phyloP scores from a whole-genome alignment of 2,888 invertebrate species.

The Pheosia gnoma region DNA sequence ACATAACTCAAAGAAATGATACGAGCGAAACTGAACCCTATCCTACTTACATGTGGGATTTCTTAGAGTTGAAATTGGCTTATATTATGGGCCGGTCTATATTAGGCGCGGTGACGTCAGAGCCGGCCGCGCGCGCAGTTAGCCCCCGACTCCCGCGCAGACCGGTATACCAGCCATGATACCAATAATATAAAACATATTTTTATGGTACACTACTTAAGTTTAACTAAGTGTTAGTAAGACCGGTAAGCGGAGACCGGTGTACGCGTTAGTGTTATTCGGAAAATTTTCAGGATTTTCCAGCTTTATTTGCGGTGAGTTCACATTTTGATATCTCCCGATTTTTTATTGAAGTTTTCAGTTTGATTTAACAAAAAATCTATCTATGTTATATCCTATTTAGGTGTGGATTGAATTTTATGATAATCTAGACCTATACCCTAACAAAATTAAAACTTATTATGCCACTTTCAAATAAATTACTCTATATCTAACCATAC shows the following conservation, averaged over 20 bases:
- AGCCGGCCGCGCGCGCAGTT: conserved; percentile 68
- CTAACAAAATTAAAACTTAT: too few relatives aligned
- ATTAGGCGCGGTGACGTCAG: conserved; percentile 75
- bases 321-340: conserved; percentile 12
- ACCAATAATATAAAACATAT: conserved; percentile 45
- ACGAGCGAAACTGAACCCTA: conserved; percentile 44
- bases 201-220: conserved; percentile 47
- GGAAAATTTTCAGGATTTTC: conserved; percentile 55
- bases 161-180: conserved; percentile 51
- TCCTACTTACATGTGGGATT: background rate
- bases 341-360: background rate
- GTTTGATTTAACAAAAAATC: too few relatives aligned
- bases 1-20: conserved; percentile 31
- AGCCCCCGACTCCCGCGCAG: conserved; percentile 66
- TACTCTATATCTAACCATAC: too few relatives aligned
- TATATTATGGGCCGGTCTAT: conserved; percentile 56
- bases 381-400: too few relatives aligned
- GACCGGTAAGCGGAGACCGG: conserved; percentile 35
- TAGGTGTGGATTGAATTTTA: too few relatives aligned
- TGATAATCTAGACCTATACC: too few relatives aligned
- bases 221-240: conserved; percentile 43
- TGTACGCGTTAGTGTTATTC: conserved; percentile 46
- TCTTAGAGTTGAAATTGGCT: conserved; percentile 42
- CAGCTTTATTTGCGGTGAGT: conserved; percentile 53
- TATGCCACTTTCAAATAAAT: too few relatives aligned